Base-by-base conservation (phyloP, 2,113 vertebrate genomes). In the Vulpes vulpes region DNA sequence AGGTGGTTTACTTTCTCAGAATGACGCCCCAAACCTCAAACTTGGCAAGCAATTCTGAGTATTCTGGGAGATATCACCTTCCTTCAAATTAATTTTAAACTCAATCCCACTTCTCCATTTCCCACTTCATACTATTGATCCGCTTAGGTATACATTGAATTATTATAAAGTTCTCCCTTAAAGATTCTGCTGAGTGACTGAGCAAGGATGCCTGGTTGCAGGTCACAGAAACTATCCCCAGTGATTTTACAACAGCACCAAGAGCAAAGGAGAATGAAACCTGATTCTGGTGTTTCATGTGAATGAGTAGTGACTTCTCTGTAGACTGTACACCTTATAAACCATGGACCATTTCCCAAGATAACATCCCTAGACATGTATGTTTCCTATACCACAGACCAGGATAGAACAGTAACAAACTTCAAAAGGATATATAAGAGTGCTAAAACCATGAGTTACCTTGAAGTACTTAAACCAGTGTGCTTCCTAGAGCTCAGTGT, bases 201-300 rank as follows among this genome's bases (percentile, higher is more conserved):
- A 65, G 23, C 5, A 92, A 88, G 81, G n/a, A 71, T 62, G 60
- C 49, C 35, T 62, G 35, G 35, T 35, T 51, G 4, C 2, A 53
- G n/a, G 11, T 86, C 9, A 11, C 69, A 32, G 49, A 10, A 38
- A 81, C 25, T 23, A 22, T 76, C 88, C 19, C 43, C 38, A 60
- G 5, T 55, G 55, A 71, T 27, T 95, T 85, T 4, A 60, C 2
- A 20, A 60, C 7, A 38, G 19, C 30, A 20, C 9, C 30, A 89
- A 94, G 15, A 84, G 49, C 62, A 93, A 81, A 95, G 59, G 65
- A 49, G 19, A 92, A 79, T 43, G 49, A 92, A 91, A 59, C 10
- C 10, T 17, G 67, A 15, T n/a, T 78, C 43, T 64, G n/a, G 11
- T n/a, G 55, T 10, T 91, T 92, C 30, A 30, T 62, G 59, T 38